phyloP scores from a whole-genome alignment of 2,888 invertebrate species.

The Drosophila maculinotata region DNA sequence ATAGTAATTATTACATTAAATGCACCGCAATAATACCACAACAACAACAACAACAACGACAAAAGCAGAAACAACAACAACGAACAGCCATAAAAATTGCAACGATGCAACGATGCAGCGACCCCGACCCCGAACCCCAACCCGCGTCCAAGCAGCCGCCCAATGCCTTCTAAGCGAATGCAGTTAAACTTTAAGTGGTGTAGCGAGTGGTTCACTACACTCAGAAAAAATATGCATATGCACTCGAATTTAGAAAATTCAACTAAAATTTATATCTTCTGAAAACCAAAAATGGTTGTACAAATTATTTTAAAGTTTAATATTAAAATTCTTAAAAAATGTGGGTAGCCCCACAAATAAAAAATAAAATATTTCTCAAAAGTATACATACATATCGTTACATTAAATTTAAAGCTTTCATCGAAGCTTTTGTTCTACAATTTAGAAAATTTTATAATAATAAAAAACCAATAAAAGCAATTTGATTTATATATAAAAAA shows the following conservation, averaged over 20 bases:
- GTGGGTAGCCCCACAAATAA: no score
- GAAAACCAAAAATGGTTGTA: no score
- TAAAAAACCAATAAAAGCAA: no score
- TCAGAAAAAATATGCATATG: not conserved
- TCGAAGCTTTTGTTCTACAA: no score
- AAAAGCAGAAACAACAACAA: slow-evolving; percentile 42
- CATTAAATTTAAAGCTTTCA: no score
- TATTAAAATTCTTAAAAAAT: no score
- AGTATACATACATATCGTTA: no score
- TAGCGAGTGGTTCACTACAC: slow-evolving; percentile 43
- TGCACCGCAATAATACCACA: slow-evolving; percentile 78
- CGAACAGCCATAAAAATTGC: slow-evolving; percentile 65
- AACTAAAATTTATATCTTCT: no score
- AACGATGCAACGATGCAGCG: slow-evolving; percentile 48
- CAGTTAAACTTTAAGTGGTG: slow-evolving; percentile 69
- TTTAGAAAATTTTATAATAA: not conserved
- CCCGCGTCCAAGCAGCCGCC: slow-evolving; percentile 14
- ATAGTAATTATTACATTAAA: slow-evolving; percentile 84
- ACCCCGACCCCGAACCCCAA: slow-evolving; percentile 6
- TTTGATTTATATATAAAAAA: no score
- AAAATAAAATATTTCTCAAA: no score
- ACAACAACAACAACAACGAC: slow-evolving; percentile 47
- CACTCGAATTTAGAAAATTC: no score
- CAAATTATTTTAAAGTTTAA: no score
- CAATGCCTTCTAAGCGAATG: slow-evolving; percentile 53